A percentile compares a stretch with the other conserved stretches of the same genome.
Evolutionary conservation across 53 echinoderm and acorn worm genomes (phyloP).

Genomic region (Zoroaster sp.): DNA sequence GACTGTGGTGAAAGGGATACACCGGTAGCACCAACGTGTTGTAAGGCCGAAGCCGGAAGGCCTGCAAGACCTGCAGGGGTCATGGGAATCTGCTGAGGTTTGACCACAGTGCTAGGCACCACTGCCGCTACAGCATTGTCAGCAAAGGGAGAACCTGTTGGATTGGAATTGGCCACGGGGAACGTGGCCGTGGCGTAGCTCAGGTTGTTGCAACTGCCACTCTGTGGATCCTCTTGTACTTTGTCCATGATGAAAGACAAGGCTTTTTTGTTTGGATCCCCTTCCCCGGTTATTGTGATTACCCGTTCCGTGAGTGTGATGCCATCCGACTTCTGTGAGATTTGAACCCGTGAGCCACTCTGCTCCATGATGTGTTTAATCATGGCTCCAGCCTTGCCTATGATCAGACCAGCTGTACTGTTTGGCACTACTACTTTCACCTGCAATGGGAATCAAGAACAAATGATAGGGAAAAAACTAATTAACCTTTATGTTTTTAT

Average conservation of each 20-base stretch:
- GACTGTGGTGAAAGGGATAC: conserved; percentile 41
- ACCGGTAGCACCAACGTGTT: conserved; percentile 34
- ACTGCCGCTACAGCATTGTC: conserved; percentile 81
- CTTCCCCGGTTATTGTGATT: conserved; percentile 90
- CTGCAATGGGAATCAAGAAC: conserved; percentile 54
- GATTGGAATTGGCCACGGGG: conserved; percentile 97
- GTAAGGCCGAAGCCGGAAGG: conserved; percentile 47
- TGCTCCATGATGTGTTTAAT: conserved; percentile 99
- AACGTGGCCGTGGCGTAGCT: conserved; percentile 97
- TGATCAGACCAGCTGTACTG: conserved; percentile 98
- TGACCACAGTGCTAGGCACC: conserved; percentile 74
- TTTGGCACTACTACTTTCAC: conserved; percentile 98
- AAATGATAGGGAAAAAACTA: neutral
- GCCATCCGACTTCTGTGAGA: conserved; percentile 98
- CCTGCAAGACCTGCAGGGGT: conserved; percentile 62
- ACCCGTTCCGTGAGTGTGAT: conserved; percentile 94
- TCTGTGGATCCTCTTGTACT: conserved; percentile 98
- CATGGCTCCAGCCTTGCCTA: conserved; percentile 96
- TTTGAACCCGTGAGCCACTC: conserved; percentile 91
- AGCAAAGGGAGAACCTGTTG: conserved; percentile 97
- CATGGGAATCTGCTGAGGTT: conserved; percentile 73
- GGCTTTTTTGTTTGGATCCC: conserved; percentile 84
- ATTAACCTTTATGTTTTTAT: neutral
- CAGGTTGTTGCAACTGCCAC: conserved; percentile 98
- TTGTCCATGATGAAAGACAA: conserved; percentile 94